Evolutionary conservation across 2,797 vertebrate species (phyloP), one percentile per base, ranked within the genome.

Genomic region (Alectoris magna): DNA sequence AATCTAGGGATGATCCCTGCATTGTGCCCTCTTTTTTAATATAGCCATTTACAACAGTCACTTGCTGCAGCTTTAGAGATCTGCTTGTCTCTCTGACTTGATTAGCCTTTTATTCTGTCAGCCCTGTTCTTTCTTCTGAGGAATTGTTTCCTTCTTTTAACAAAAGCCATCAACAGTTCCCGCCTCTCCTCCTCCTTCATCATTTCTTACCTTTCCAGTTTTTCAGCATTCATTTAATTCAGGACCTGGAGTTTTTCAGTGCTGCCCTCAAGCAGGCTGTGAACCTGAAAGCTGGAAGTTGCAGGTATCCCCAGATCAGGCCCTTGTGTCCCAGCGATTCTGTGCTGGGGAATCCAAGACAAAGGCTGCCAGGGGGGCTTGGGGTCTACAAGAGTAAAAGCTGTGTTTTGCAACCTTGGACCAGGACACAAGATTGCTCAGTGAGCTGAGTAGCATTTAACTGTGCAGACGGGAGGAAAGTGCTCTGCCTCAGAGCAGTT

Each of bases 201-300:
- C 7, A 56, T 93, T 89, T 96, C 73, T 89, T 92, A 94, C 93
- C 93, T 95, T 96, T 94, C 84, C 85, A 94, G 92, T 92, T 96
- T 93, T 94, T 94, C 94, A 91, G 68, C 81, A 84, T 80, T 94
- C 67, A 63, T 95, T 93, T 93, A 88, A 84, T 81, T 90, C 90
- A 91, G 55, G 59, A 82, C 44, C 51, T 84, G 66, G 59, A 81
- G 63, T 78, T 96, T 95, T 92, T 93, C 66, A 3, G 2, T 67
- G 84, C 78, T 88, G 78, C 66, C 90, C 59, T 90, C 53, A 91
- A 73, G 41, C 86, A 88, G 31, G 38, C 72, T 87, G 73, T 0
- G 2, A 70, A 59, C 82, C 73, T 81, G 85, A 91, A 77, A 51
- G 31, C 67, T 80, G 68, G 62, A 91, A 69, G 63, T 85, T 87